A percentile compares a stretch with the other conserved stretches of the same genome.
phyloP scores from a whole-genome alignment of 1,140 invertebrate genomes.

The Stegodyphus mimosarum region DNA sequence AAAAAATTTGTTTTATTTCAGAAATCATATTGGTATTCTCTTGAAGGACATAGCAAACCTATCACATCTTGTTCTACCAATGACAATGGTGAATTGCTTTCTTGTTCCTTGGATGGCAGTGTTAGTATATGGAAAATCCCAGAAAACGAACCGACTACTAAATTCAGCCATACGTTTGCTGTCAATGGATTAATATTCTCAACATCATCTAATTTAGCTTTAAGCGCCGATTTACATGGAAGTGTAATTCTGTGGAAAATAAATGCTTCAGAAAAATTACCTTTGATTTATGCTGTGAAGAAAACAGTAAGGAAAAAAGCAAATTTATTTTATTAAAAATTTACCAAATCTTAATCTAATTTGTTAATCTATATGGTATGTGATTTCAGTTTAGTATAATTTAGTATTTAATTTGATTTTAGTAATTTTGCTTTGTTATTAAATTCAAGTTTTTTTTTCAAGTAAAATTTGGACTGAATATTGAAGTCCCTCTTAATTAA shows the following conservation, averaged over 20 bases:
- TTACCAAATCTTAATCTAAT: neutral
- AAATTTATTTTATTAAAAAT: neutral
- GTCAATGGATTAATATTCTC: slow-evolving; percentile 2
- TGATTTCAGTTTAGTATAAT: neutral
- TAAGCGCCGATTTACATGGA: slow-evolving; percentile 33
- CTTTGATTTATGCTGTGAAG: slow-evolving; percentile 20
- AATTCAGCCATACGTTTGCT: slow-evolving; percentile 3
- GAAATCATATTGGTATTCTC: slow-evolving; percentile 36
- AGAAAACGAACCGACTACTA: neutral
- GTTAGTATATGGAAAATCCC: slow-evolving; percentile 43
- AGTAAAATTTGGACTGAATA: too few species aligned
- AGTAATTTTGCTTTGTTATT: too few species aligned
- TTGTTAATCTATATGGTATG: neutral
- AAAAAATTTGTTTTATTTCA: neutral
- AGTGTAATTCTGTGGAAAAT: slow-evolving; percentile 44
- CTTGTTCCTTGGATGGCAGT: slow-evolving; percentile 47
- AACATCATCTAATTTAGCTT: neutral
- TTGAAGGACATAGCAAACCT: slow-evolving; percentile 44
- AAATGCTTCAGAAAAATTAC: neutral
- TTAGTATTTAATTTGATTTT: neutral
- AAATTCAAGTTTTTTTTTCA: too few species aligned
- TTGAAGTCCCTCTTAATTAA: too few species aligned
- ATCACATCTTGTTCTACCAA: slow-evolving; percentile 41
- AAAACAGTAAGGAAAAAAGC: slow-evolving; percentile 15
- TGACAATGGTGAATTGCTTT: slow-evolving; percentile 31